Conservation (phyloP, 1,140 invertebrate genomes). For the Leptinotarsa texana region DNA sequence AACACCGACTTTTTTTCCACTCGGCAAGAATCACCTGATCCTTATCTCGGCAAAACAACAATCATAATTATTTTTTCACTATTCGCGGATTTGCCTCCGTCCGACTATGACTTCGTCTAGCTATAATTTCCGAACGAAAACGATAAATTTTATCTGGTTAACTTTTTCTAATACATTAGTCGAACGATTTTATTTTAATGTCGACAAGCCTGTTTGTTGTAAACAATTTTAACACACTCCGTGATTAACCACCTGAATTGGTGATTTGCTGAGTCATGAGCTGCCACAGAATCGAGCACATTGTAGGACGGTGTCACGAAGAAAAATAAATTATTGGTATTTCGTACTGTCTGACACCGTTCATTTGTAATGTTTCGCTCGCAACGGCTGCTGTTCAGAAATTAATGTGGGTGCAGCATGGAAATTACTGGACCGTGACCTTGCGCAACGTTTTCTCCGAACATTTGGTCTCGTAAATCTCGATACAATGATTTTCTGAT, state of each 20-base stretch:
- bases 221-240: conserved; percentile 17
- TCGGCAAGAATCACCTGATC: neutral
- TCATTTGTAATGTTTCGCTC: neutral
- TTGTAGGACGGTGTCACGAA: too few species aligned
- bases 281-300: too few species aligned
- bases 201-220: conserved; percentile 16
- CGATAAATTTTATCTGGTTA: conserved; percentile 13
- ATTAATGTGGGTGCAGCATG: conserved; percentile 18
- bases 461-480: conserved; percentile 21
- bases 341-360: neutral
- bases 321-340: too few species aligned
- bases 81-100: neutral
- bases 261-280: conserved; percentile 1
- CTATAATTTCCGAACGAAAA: neutral
- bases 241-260: conserved; percentile 19
- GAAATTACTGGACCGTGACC: conserved; percentile 35
- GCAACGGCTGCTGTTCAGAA: neutral
- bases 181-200: neutral
- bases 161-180: conserved; percentile 5
- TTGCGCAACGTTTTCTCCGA: conserved; percentile 36
- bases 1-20: too few species aligned
- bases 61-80: neutral
- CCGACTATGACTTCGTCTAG: neutral
- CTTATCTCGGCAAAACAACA: neutral
- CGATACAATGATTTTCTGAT: conserved; percentile 11